These are phyloP conservation scores for Odontesthes bonariensis DNA, from an alignment of 2,113 vertebrate genomes.

Conservation along the genomic window DNA sequence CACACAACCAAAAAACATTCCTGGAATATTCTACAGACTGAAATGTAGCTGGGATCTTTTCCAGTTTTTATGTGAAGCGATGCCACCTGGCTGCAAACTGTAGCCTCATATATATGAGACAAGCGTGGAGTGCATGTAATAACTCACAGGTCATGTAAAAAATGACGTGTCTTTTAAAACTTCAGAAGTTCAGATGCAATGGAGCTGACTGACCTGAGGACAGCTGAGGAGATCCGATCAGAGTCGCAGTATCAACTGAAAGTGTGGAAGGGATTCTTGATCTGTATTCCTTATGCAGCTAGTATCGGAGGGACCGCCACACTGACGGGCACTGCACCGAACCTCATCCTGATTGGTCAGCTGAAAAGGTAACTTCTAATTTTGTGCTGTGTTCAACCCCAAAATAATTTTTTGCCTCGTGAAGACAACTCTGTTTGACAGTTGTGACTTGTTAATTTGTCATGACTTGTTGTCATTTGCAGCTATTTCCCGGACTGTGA, in stretches of 20 bases:
- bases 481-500: slow-evolving; percentile 97
- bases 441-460: no score
- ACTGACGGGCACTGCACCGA: slow-evolving; percentile 93
- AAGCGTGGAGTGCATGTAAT: neutral
- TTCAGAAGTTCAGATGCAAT: slow-evolving; percentile 76
- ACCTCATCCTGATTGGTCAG: slow-evolving; percentile 96
- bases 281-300: slow-evolving; percentile 95
- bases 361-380: slow-evolving; percentile 86
- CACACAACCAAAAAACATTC: no score
- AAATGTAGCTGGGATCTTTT: neutral
- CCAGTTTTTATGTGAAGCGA: neutral
- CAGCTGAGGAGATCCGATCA: slow-evolving; percentile 78
- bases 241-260: slow-evolving; percentile 89
- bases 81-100: neutral
- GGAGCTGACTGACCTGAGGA: slow-evolving; percentile 79
- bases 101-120: neutral
- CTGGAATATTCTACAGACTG: neutral
- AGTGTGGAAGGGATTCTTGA: slow-evolving; percentile 97
- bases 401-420: fast-evolving
- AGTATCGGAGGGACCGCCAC: slow-evolving; percentile 97
- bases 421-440: neutral
- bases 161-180: neutral
- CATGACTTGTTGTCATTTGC: slow-evolving; percentile 52
- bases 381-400: neutral
- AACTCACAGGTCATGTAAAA: neutral